Conservation (phyloP, 2,113 vertebrate genomes). For the Labrus mixtus region DNA sequence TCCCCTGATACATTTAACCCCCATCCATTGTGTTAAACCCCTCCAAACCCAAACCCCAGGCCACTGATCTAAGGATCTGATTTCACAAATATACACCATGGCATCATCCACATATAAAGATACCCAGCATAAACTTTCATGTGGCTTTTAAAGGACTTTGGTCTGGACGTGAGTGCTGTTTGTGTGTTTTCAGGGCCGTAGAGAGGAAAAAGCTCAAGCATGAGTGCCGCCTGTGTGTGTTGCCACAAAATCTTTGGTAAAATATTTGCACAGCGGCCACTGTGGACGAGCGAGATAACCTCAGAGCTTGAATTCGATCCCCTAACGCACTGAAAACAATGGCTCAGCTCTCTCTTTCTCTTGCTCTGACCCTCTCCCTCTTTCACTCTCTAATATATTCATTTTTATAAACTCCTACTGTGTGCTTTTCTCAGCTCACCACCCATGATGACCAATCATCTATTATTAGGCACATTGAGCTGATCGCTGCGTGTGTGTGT, state of each 20-base stretch:
- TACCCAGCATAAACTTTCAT: conserved; percentile 19
- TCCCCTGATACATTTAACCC: conserved; percentile 37
- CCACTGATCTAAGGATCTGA: conserved; percentile 33
- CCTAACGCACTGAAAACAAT: conserved; percentile 21
- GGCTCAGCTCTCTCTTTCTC: conserved; percentile 15
- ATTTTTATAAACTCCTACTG: conserved; percentile 27
- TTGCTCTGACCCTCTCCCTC: conserved; percentile 2
- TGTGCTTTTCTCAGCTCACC: conserved; percentile 39
- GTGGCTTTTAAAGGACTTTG: conserved; percentile 59
- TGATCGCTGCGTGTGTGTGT: conserved; percentile 5
- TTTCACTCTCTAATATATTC: conserved; percentile 40
- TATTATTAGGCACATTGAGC: conserved; percentile 51
- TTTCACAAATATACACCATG: conserved; percentile 33
- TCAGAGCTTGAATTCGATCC: conserved; percentile 57
- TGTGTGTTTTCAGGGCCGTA: conserved; percentile 7
- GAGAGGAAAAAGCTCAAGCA: conserved; percentile 26
- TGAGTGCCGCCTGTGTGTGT: conserved; percentile 42
- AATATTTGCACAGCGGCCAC: conserved; percentile 78
- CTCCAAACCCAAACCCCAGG: not conserved
- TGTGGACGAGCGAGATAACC: conserved; percentile 73
- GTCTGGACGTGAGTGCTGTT: conserved; percentile 19
- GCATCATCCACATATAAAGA: conserved; percentile 35
- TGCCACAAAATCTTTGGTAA: conserved; percentile 74
- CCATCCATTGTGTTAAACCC: not conserved
- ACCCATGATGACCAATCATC: conserved; percentile 41